Conservation (phyloP, 2,797 vertebrate genomes). For the Melanotaenia parkinsoni region DNA sequence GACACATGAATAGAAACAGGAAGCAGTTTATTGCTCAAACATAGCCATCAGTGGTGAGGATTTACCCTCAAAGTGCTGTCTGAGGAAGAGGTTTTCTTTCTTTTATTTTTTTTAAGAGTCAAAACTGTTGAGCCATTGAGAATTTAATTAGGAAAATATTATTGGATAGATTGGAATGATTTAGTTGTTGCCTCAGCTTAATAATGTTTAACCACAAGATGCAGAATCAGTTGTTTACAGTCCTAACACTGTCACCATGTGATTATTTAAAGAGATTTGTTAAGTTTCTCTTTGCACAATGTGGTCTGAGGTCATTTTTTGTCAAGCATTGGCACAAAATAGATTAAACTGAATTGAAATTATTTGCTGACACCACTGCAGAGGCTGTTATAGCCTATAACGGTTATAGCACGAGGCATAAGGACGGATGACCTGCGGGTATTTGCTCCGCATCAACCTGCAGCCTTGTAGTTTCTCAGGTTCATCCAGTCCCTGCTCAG, state of each 20-base stretch:
- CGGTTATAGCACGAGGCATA: background rate
- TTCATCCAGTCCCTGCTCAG: background rate
- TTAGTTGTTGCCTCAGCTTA: background rate
- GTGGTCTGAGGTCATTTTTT: background rate
- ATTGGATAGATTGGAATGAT: background rate
- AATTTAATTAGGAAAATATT: background rate
- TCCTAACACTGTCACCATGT: background rate
- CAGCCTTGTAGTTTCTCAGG: background rate
- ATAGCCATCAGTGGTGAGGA: background rate
- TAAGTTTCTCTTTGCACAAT: background rate
- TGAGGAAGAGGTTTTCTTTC: slow-evolving; percentile 46
- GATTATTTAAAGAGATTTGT: background rate
- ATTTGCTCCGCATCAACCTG: background rate
- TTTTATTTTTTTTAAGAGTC: slow-evolving; percentile 2
- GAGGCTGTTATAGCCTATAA: too few species aligned
- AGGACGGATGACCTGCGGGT: background rate
- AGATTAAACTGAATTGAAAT: background rate
- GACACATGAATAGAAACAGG: slow-evolving; percentile 35
- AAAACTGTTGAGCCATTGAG: background rate
- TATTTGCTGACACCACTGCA: background rate
- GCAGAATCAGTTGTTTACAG: slow-evolving; percentile 8
- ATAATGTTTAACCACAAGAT: background rate
- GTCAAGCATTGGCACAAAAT: background rate
- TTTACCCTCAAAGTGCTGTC: slow-evolving; percentile 10
- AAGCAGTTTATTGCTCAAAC: slow-evolving; percentile 40